These are phyloP conservation scores for Drosophila rhopaloa DNA, from an alignment of 1,140 invertebrate species.

Conservation along the genomic window DNA sequence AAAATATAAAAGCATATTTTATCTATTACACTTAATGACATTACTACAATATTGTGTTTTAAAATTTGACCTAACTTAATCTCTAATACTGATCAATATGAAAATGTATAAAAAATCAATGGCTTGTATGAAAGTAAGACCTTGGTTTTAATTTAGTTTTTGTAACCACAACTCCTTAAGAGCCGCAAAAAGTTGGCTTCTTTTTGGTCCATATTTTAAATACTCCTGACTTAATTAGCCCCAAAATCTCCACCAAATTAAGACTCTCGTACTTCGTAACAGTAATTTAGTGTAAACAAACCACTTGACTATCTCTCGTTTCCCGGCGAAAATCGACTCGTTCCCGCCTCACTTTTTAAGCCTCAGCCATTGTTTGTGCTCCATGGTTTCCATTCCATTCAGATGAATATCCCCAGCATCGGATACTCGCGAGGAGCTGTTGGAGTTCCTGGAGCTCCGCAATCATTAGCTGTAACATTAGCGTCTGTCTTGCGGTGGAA, in stretches of 20 bases:
- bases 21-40: too few relatives aligned
- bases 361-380: slow-evolving; percentile 25
- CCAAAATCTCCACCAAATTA: slow-evolving; percentile 2
- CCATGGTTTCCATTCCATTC: slow-evolving; percentile 8
- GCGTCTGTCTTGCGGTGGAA: slow-evolving; percentile 47
- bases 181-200: background rate
- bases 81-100: too few relatives aligned
- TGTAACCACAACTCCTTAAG: too few relatives aligned
- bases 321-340: slow-evolving; percentile 8
- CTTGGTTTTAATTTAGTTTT: too few relatives aligned
- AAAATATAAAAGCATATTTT: too few relatives aligned
- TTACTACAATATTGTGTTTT: too few relatives aligned
- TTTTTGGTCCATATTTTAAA: background rate
- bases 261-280: background rate
- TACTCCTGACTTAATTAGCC: slow-evolving; percentile 24
- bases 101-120: too few relatives aligned
- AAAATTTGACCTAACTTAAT: too few relatives aligned
- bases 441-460: slow-evolving; percentile 9
- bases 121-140: too few relatives aligned
- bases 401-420: background rate
- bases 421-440: background rate
- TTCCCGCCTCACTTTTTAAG: slow-evolving; percentile 23
- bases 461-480: slow-evolving; percentile 54
- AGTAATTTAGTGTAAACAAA: slow-evolving; percentile 40
- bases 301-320: slow-evolving; percentile 24